Evolutionary conservation across 2,888 invertebrate species (phyloP), one percentile per base, ranked within the genome.

Genomic region (Caenorhabditis panamensis): DNA sequence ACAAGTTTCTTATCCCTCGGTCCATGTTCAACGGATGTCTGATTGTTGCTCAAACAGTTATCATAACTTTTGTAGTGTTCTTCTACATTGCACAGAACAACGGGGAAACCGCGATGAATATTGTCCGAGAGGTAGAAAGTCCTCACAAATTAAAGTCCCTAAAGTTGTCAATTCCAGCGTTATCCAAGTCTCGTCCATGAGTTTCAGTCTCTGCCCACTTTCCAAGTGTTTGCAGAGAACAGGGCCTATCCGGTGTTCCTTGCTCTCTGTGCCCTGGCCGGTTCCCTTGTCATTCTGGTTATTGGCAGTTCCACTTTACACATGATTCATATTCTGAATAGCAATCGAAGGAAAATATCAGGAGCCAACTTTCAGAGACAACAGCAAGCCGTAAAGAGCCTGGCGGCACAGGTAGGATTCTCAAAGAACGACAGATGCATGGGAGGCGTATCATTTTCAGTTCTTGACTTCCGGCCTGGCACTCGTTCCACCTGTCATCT

Each of bases 311-410:
- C 59, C 59, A 58, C 58, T 9, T 41, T 31, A 8, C 59, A 59
- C 59, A 59, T 59, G 59, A 41, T 59, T 24, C 59, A 18, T 2
- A 59, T 59, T 13, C 24, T 59, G 41, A 59, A 59, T 36, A 36
- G 37, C 2, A 59, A 59, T 41, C 59, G 59, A 6, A 36, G 59
- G 8, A 59, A 59, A 24, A 59, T 59, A 16, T 59, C 59, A 11
- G 59, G 59, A 13, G 18, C 41, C 22, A 59, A 59, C 59, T 59
- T 59, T 18, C 3, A 8, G 41, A 20, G 59, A 5, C 59, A 59
- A 18, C 36, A 59, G 36, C 31, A 24, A 2, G 59, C 59, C 11
- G 41, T 59, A 16, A 59, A 41, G 36, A 59, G 59, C n/a, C n/a
- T 59, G 59, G 22, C 36, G 24, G 59, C 59, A 13, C 59, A 59